Evolutionary conservation across 2,797 vertebrate species (phyloP), one percentile per base, ranked within the genome.

Genomic region (Pelochelys cantorii): DNA sequence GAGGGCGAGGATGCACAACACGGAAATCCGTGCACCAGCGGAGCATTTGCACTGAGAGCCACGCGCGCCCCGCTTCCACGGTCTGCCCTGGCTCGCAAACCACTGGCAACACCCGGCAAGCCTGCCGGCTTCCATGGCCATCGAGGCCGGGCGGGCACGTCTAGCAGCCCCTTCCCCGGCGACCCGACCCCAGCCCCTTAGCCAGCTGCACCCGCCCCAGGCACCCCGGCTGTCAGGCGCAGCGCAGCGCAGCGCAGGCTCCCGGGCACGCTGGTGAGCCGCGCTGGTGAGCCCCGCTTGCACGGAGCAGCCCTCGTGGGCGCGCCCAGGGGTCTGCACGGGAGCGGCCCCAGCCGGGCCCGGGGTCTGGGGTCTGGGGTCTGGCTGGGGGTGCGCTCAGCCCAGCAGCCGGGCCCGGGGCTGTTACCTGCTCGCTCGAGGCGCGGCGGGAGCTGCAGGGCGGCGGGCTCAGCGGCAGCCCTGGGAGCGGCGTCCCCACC

Each of bases 401-500:
- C n/a, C n/a, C 52, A 53, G 52, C 12, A 53, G 52, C 52, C 52
- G 52, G 52, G 52, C 52, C 12, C 52, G 52, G 53, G 53, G 27
- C 59, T 13, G 27, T 62, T 62, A 62, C 59, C 59, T 62, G 79
- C 56, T 80, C 81, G 93, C 31, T 83, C 80, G 77, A 92, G 85
- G 74, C 83, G 71, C 59, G 13, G 59, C 59, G 12, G 59, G 59
- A 60, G 59, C 59, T 60, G 25, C 25, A 25, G 84, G 29, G 91
- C 87, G 83, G 92, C 62, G 42, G 92, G 60, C 1, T 82, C 95
- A 95, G 94, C 94, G 90, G 97, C 97, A 96, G 97, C 97, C 86
- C 97, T 77, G 95, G 95, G 97, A 97, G 97, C 95, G 94, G 92
- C 98, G 98, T 98, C 98, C 98, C 98, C 99, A 98, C 98, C 98